Conservation (phyloP, 2,888 invertebrate species). For the Ophion slaviceki region DNA sequence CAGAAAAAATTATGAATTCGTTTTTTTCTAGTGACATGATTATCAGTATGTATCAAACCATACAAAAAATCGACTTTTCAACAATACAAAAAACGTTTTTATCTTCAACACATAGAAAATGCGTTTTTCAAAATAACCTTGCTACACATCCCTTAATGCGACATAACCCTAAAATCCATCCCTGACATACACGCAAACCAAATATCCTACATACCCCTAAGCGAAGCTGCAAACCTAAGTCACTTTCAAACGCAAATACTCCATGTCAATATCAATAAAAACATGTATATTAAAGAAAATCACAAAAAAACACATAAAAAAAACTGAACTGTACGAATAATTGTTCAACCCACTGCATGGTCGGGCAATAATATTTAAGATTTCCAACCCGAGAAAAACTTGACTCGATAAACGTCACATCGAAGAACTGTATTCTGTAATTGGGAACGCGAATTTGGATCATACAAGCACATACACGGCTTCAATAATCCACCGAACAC, state of each 20-base stretch:
- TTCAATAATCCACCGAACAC: conserved; percentile 39
- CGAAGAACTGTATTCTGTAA: conserved; percentile 33
- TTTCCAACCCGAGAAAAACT: background rate
- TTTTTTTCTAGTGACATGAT: background rate
- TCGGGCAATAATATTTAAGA: too few relatives aligned
- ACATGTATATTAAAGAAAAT: background rate
- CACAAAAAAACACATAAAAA: background rate
- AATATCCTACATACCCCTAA: background rate
- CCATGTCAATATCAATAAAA: background rate
- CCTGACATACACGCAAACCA: background rate
- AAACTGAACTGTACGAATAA: background rate
- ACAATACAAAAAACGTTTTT: background rate
- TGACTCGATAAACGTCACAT: background rate
- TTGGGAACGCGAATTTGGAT: conserved; percentile 18
- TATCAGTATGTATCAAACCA: background rate
- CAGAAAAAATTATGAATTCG: too few relatives aligned
- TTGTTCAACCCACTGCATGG: background rate
- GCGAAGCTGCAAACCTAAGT: background rate
- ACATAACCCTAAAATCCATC: background rate
- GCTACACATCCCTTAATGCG: background rate
- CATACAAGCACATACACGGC: background rate
- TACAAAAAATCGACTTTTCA: background rate
- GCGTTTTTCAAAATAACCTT: background rate
- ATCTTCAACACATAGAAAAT: too few relatives aligned
- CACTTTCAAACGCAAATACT: background rate